phyloP scores from a whole-genome alignment of 2,113 vertebrate species.

The Phylloscopus trochiloides region DNA sequence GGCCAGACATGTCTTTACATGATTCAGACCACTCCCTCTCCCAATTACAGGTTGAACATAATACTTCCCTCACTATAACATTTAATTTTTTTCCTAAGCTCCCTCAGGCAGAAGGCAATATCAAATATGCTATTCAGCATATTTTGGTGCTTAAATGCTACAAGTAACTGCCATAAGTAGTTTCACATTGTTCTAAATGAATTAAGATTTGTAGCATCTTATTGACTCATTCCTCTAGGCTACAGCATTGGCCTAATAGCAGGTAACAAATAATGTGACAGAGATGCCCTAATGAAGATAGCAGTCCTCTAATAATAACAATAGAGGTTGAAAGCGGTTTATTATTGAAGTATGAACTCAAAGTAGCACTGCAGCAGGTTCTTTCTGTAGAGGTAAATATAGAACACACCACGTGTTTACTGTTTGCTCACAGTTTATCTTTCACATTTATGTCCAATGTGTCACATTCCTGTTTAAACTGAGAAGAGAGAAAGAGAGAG shows the following conservation, averaged over 20 bases:
- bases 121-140: conserved; percentile 16
- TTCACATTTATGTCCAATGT: not conserved
- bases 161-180: conserved; percentile 28
- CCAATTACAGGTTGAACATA: conserved; percentile 13
- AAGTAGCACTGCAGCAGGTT: not conserved
- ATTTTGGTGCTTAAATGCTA: conserved; percentile 19
- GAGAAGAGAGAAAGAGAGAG: not conserved
- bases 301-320: not conserved
- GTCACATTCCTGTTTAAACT: not conserved
- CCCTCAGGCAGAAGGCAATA: conserved; percentile 28
- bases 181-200: conserved; percentile 48
- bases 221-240: conserved; percentile 42
- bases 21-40: conserved; percentile 20
- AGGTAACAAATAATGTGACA: not conserved
- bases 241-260: conserved; percentile 20
- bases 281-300: conserved; percentile 17
- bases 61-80: conserved; percentile 5
- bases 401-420: not conserved
- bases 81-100: conserved; percentile 35
- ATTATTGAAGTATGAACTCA: not conserved
- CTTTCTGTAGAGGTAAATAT: not conserved
- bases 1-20: conserved; percentile 15
- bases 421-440: not conserved
- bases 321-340: not conserved
- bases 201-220: conserved; percentile 36